Evolutionary conservation across 2,113 vertebrate genomes (phyloP).

Genomic region (Halcyon malimbica): DNA sequence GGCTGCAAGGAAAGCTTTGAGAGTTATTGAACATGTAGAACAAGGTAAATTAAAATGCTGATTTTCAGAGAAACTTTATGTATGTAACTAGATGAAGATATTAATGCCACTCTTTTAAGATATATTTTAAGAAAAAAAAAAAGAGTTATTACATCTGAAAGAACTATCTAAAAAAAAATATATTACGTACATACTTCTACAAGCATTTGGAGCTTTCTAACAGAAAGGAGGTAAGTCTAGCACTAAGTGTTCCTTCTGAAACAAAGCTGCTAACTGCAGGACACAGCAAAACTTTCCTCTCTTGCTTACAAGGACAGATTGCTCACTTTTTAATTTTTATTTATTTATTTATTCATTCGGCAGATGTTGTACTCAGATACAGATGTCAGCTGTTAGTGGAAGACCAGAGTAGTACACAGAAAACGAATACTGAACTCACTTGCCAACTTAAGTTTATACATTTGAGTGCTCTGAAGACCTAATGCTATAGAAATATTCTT

Average conservation of each 20-base stretch:
- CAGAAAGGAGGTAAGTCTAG: not conserved
- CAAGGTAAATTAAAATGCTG: conserved; percentile 81
- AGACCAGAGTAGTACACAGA: not conserved
- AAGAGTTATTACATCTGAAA: not conserved
- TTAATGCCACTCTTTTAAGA: not conserved
- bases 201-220: not conserved
- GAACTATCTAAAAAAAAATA: not conserved
- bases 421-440: not conserved
- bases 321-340: not conserved
- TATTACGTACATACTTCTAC: not conserved
- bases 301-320: not conserved
- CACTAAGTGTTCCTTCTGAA: not conserved
- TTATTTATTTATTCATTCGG: not conserved
- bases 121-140: not conserved
- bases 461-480: not conserved
- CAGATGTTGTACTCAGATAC: not conserved
- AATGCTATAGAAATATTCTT: not conserved
- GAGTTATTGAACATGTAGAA: conserved; percentile 94
- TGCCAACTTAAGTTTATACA: not conserved
- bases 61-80: not conserved
- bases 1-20: conserved; percentile 94
- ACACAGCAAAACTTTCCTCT: not conserved
- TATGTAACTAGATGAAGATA: not conserved
- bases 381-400: not conserved
- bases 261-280: not conserved